These are phyloP conservation scores for Idaea straminata DNA, from an alignment of 2,888 invertebrate genomes.

Conservation along the genomic window DNA sequence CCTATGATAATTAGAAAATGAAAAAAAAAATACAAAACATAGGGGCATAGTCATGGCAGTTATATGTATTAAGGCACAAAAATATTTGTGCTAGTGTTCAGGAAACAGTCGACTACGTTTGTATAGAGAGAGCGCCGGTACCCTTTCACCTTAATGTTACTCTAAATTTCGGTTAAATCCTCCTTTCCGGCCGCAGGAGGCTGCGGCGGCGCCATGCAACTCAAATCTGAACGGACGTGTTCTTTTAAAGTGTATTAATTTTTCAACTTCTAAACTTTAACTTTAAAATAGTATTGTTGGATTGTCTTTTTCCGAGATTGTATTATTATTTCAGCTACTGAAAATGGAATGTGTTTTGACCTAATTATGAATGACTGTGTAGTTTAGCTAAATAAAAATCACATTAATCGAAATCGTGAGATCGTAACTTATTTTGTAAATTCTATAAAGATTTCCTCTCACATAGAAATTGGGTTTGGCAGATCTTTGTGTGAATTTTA, in stretches of 20 bases:
- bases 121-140: too few species aligned
- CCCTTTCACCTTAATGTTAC: too few species aligned
- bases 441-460: neutral
- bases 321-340: too few species aligned
- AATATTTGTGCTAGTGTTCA: too few species aligned
- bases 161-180: conserved; percentile 57
- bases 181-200: conserved; percentile 62
- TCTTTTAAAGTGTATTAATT: conserved; percentile 43
- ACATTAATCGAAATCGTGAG: neutral
- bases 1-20: too few species aligned
- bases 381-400: neutral
- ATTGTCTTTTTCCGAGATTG: too few species aligned
- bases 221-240: conserved; percentile 49
- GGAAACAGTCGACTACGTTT: too few species aligned
- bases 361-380: neutral
- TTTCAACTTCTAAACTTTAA: conserved; percentile 17
- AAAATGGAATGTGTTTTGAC: too few species aligned
- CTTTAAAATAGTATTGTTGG: too few species aligned
- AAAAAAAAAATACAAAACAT: too few species aligned
- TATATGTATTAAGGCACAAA: too few species aligned
- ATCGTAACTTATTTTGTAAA: neutral
- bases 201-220: conserved; percentile 37
- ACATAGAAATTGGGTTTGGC: neutral
- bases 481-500: neutral
- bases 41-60: too few species aligned